Conservation (phyloP, 1,140 invertebrate species). For the Reticulitermes speratus region DNA sequence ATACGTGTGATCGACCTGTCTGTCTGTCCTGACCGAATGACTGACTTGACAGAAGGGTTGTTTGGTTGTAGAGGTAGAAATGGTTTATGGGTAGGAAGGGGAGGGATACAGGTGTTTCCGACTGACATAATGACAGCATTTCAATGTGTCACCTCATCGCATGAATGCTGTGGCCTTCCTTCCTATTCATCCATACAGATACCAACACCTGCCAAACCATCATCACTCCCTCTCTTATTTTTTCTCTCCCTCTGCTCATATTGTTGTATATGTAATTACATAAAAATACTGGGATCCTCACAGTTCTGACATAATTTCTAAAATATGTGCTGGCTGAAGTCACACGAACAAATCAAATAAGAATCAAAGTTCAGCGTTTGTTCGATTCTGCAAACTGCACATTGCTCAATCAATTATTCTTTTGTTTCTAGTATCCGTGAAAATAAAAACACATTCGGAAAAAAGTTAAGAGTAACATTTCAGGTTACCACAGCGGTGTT, state of each 20-base stretch:
- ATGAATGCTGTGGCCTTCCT: too few species aligned
- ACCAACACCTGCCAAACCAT: slow-evolving; percentile 8
- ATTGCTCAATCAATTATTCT: too few species aligned
- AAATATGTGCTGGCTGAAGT: too few species aligned
- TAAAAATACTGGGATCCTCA: background rate
- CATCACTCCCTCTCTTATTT: background rate
- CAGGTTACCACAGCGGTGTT: too few species aligned
- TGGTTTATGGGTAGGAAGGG: background rate
- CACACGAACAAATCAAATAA: too few species aligned
- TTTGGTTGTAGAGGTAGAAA: background rate
- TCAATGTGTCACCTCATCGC: slow-evolving; percentile 23
- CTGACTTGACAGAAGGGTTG: slow-evolving; percentile 16
- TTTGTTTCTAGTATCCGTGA: too few species aligned
- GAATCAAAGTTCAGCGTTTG: too few species aligned
- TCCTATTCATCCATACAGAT: background rate
- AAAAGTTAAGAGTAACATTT: too few species aligned
- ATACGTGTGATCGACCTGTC: background rate
- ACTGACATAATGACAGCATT: slow-evolving; percentile 28
- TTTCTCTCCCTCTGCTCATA: background rate
- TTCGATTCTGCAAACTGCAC: too few species aligned
- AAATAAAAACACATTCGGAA: too few species aligned
- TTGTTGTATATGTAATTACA: background rate
- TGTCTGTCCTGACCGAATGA: slow-evolving; percentile 3
- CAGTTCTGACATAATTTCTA: background rate
- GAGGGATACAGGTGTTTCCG: slow-evolving; percentile 28